Evolutionary conservation across 2,113 vertebrate species (phyloP).

Genomic region (Saimiri boliviensis): DNA sequence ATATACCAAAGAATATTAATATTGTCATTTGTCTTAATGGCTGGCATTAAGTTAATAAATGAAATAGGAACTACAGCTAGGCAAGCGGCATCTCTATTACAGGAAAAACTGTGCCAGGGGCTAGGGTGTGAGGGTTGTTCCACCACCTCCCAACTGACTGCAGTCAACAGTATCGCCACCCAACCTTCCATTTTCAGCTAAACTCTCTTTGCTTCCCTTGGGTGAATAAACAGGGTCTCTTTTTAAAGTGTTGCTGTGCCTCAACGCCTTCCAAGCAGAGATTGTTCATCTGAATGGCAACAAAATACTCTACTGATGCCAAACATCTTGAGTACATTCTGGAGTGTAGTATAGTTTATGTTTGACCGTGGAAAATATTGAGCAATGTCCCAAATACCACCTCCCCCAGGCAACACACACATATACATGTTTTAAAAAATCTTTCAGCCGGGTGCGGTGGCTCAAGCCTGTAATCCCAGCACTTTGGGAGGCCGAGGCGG

Average conservation of each 20-base stretch:
- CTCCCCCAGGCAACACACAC: neutral
- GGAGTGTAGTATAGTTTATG: slow-evolving; percentile 36
- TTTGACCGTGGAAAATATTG: slow-evolving; percentile 47
- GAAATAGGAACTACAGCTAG: neutral
- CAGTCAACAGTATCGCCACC: neutral
- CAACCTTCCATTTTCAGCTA: neutral
- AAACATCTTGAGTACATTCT: slow-evolving; percentile 61
- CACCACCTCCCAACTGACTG: neutral
- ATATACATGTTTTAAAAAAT: neutral
- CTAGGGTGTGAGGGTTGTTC: neutral
- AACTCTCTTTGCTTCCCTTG: neutral
- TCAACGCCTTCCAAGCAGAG: slow-evolving; percentile 17
- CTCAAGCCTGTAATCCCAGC: too few species aligned
- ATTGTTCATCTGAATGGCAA: slow-evolving; percentile 17
- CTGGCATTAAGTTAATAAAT: neutral
- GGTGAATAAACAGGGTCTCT: slow-evolving; percentile 22
- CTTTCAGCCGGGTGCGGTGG: too few species aligned
- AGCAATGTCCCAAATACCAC: neutral
- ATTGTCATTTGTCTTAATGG: neutral
- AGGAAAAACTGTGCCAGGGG: neutral
- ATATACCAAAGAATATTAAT: neutral
- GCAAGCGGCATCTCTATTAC: neutral
- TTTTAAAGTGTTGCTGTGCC: neutral
- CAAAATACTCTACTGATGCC: slow-evolving; percentile 30
- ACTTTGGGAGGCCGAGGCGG: too few species aligned